Base-by-base conservation (phyloP, 2,888 invertebrate genomes). In the Phengaris arion region DNA sequence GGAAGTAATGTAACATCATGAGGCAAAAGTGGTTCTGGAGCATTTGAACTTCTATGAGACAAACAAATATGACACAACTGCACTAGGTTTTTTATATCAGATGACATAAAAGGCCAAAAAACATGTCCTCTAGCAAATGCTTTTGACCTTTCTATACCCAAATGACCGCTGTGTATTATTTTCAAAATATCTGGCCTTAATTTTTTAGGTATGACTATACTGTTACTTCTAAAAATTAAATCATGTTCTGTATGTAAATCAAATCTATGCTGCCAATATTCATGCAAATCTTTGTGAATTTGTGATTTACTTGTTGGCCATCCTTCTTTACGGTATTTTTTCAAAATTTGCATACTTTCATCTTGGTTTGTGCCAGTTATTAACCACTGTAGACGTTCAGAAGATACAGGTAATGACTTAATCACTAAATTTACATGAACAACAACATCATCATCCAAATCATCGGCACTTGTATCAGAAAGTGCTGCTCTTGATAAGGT, bases 341-440 rank as follows among this genome's bases (percentile, higher is more conserved):
- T 68, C 45, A 10, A 35, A 22, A 68, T 22, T 12, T 70, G 70
- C 15, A 70, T 1, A 52, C 3, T n/a, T 51, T 51, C 52, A 70
- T 51, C 52, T 52, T 70, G n/a, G 51, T 52, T 70, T 15, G 68
- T 68, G 15, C 68, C 8, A 22, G 46, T 70, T 45, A 69, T 69
- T 69, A 69, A 69, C 69, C 48, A 69, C 48, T 69, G 69, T 46
- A 69, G 69, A 46, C 48, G 48, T 81, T 79, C 80, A n/a, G 15
- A 51, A 51, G 70, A 70, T 7, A 70, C 70, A 82, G 75, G 80
- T 84, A 81, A 83, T 83, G 81, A 82, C 82, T 82, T 80, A 81
- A 81, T 81, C 81, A 80, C 79, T 80, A 82, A 81, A 81, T 83
- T 84, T 57, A 82, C 83, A 82, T 82, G 82, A 22, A 81, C n/a